Percentiles rank a stretch among this genome's conserved stretches.
These are phyloP conservation scores for Lordiphosa stackelbergi DNA, from an alignment of 1,140 invertebrate genomes.

Conservation along the genomic window DNA sequence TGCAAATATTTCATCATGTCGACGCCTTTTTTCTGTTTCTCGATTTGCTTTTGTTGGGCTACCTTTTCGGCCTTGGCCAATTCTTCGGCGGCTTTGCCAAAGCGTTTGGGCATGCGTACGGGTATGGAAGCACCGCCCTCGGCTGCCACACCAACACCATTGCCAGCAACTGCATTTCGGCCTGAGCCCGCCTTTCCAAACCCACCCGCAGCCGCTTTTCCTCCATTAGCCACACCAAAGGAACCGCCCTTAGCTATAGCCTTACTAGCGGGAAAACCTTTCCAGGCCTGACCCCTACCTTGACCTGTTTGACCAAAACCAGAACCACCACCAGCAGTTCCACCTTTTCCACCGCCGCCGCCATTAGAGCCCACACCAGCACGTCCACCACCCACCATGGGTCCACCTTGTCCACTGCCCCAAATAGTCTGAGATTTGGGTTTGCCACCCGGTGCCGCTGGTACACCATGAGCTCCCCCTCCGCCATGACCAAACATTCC, in stretches of 20 bases:
- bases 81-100: conserved; percentile 8
- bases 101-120: conserved; percentile 29
- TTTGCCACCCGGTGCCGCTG: conserved; percentile 26
- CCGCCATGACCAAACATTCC: conserved; percentile 34
- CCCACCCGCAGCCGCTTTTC: no score
- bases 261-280: conserved; percentile 11
- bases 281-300: not conserved
- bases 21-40: conserved; percentile 12
- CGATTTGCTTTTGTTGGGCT: not conserved
- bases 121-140: conserved; percentile 16
- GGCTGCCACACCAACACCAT: no score
- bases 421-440: conserved; percentile 11
- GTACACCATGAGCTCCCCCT: conserved; percentile 31
- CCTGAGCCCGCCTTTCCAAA: not conserved
- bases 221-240: not conserved
- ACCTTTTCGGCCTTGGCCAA: conserved; percentile 16
- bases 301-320: conserved; percentile 1
- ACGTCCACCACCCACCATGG: conserved; percentile 25
- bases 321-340: conserved; percentile 2
- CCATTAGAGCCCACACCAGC: conserved; percentile 1
- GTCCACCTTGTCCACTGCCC: not conserved
- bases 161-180: not conserved
- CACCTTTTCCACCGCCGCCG: conserved; percentile 11
- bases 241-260: not conserved
- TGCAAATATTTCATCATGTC: conserved; percentile 48